Base-by-base conservation (phyloP, 2,888 invertebrate genomes). In the Stenodema calcarata region DNA sequence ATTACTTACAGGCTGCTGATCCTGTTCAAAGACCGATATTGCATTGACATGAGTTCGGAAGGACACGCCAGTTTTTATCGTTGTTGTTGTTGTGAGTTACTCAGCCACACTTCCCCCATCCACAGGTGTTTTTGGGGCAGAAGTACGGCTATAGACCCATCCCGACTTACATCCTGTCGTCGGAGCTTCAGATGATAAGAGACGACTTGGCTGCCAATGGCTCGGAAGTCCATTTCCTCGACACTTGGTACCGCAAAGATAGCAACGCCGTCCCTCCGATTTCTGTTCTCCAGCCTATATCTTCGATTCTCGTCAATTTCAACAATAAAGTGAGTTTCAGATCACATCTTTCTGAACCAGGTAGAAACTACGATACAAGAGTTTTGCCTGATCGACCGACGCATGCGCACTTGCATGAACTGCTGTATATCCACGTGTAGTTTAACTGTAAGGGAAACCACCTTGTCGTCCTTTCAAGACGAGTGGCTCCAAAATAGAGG, bases 141-240 rank as follows among this genome's bases (percentile, higher is more conserved):
- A 99, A 99, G 91, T 99, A 99, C 91, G 99, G 99, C 27, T 99
- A 99, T 91, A 94, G 99, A 16, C 99, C 99, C 0, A 97, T 99
- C 89, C 99, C 99, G 0, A 98, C 98, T 0, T 97, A 98, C 91
- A 97, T 99, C 87, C 92, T 97, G 0, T 98, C 97, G 41, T 96
- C 96, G 0, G 98, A 99, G 90, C 93, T 99, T 81, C 96, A 96
- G 90, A 92, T 97, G 93, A 92, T 99, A 18, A 93, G 97, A 79
- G 96, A 97, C 87, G 97, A 98, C 90, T 92, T 98, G 42, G 95
- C 95, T 0, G 94, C 95, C 41, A 95, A 96, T 89, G 96, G 96
- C 0, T 95, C 95, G 16, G 97, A 98, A 89, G 95, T 95, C 0
- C 94, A 93, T 0, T 92, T 98, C 0, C 92, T 99, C 87, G 98